phyloP scores from a whole-genome alignment of 2,797 vertebrate genomes.

The Sphenodon punctatus region DNA sequence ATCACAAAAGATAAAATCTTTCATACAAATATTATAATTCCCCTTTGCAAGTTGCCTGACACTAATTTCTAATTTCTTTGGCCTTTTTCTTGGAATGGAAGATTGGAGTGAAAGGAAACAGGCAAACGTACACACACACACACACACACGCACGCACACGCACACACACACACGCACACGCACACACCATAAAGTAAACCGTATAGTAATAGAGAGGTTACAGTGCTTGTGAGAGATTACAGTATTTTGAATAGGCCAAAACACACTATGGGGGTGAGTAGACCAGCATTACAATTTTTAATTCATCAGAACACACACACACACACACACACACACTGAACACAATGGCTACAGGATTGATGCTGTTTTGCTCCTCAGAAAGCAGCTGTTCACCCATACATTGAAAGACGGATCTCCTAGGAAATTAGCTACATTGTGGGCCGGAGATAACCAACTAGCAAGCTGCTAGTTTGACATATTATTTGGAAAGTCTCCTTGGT shows the following conservation, averaged over 20 bases:
- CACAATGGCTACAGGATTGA: too few species aligned
- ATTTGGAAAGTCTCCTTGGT: not conserved
- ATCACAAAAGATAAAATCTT: conserved; percentile 70
- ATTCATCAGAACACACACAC: too few species aligned
- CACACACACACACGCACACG: accelerated
- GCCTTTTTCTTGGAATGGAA: conserved; percentile 33
- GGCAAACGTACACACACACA: accelerated
- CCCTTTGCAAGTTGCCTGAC: conserved; percentile 55
- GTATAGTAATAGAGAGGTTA: accelerated
- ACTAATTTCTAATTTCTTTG: conserved; percentile 17
- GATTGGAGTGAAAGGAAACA: not conserved
- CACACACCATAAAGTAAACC: accelerated
- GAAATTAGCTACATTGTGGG: not conserved
- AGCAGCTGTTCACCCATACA: too few species aligned
- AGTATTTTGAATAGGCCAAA: too few species aligned
- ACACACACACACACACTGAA: too few species aligned
- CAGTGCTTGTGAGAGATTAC: not conserved
- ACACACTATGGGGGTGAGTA: too few species aligned
- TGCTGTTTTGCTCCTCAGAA: too few species aligned
- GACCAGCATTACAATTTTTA: too few species aligned
- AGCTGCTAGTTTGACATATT: not conserved
- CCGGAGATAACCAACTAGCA: not conserved
- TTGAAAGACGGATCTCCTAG: too few species aligned
- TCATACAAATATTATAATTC: conserved; percentile 49
- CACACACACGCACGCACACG: accelerated